A percentile compares a stretch with the other conserved stretches of the same genome.
phyloP scores from a whole-genome alignment of 2,888 invertebrate species.

The Nyleta sp. region DNA sequence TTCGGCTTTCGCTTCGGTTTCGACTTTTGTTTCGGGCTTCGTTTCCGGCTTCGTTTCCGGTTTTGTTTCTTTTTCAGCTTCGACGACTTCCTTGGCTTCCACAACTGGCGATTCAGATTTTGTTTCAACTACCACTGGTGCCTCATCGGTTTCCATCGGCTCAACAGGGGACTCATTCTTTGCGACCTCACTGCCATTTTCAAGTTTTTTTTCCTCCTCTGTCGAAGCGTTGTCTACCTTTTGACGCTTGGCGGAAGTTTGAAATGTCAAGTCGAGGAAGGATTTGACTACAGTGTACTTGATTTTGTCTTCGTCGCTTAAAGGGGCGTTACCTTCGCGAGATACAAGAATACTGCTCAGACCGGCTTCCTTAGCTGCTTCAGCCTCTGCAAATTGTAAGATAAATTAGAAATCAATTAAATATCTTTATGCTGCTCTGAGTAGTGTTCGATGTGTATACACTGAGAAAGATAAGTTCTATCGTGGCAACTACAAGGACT shows the following conservation, averaged over 20 bases:
- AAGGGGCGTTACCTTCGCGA: conserved; percentile 90
- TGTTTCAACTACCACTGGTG: conserved; percentile 3
- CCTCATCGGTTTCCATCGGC: conserved; percentile 78
- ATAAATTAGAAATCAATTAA: no score
- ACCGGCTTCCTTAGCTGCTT: conserved; percentile 91
- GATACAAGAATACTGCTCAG: conserved; percentile 87
- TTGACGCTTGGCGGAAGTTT: conserved; percentile 77
- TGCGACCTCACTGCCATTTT: conserved; percentile 39
- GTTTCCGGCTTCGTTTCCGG: conserved; percentile 55
- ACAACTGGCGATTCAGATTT: conserved; percentile 29
- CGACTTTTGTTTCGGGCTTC: conserved; percentile 59
- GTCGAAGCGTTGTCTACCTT: conserved; percentile 72
- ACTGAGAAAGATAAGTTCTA: no score
- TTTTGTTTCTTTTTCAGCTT: conserved; percentile 40
- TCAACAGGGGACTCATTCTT: conserved; percentile 61
- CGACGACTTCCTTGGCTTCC: conserved; percentile 34
- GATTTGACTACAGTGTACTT: conserved; percentile 85
- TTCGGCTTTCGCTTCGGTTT: conserved; percentile 3
- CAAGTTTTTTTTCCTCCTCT: conserved; percentile 57
- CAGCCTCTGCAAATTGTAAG: conserved; percentile 88
- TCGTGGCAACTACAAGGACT: no score
- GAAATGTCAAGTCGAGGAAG: conserved; percentile 85
- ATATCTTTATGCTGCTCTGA: no score
- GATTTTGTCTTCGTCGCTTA: conserved; percentile 85
- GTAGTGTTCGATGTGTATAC: no score